Evolutionary conservation across 2,113 vertebrate genomes (phyloP).

Genomic region (Hydrochoerus hydrochaeris): DNA sequence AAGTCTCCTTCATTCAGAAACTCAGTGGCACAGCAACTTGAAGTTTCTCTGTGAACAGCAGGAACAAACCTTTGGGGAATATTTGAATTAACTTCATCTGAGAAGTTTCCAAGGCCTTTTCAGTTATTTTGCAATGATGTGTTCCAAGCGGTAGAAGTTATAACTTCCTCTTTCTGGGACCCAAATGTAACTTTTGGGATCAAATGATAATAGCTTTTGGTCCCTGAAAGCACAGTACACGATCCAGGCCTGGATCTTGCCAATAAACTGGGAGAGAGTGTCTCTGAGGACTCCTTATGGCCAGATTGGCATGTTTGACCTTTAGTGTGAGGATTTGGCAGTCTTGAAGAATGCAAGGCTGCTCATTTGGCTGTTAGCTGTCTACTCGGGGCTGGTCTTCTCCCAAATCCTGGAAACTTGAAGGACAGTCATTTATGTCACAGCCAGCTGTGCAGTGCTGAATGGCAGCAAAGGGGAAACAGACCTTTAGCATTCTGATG

Average conservation of each 20-base stretch:
- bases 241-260: background rate
- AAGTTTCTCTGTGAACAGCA: conserved; percentile 15
- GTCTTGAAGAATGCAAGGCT: background rate
- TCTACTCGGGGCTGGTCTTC: background rate
- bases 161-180: conserved; percentile 39
- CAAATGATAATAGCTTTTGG: background rate
- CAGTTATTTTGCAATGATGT: conserved; percentile 47
- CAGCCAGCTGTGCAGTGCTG: background rate
- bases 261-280: background rate
- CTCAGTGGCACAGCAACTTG: background rate
- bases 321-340: background rate
- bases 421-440: background rate
- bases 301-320: background rate
- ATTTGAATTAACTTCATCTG: conserved; percentile 47
- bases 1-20: background rate
- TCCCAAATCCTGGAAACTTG: background rate
- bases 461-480: background rate
- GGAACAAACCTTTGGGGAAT: background rate
- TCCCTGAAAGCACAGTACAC: background rate
- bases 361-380: background rate
- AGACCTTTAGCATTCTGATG: background rate
- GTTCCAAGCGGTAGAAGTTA: conserved; percentile 2
- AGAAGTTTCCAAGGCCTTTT: conserved; percentile 30
- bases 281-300: background rate
- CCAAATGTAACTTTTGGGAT: conserved; percentile 24